phyloP scores from a whole-genome alignment of 2,113 vertebrate genomes.

The Engystomops pustulosus region DNA sequence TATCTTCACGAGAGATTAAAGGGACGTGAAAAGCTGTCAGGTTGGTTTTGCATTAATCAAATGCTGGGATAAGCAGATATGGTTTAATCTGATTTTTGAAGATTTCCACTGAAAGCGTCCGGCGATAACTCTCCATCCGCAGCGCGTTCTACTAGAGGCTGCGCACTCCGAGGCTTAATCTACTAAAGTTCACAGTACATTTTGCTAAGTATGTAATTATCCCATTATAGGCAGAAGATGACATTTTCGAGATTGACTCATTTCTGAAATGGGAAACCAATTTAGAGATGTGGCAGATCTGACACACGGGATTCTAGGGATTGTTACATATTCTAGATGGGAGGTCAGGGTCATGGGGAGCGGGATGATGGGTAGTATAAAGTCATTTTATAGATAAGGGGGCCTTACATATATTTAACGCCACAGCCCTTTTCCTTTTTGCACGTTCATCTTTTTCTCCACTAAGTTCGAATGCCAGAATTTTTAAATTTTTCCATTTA shows the following conservation, averaged over 20 bases:
- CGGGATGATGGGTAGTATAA: too few relatives aligned
- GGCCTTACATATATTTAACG: too few relatives aligned
- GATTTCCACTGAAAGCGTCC: not conserved
- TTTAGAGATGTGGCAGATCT: not conserved
- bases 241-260: not conserved
- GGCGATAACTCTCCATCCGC: not conserved
- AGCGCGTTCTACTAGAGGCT: not conserved
- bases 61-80: constrained; percentile 22
- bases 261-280: constrained; percentile 1
- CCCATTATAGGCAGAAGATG: constrained; percentile 7
- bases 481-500: too few relatives aligned
- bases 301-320: not conserved
- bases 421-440: too few relatives aligned
- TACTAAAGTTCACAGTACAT: constrained; percentile 5
- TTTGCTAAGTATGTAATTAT: constrained; percentile 35
- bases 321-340: not conserved
- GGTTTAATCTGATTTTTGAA: constrained; percentile 36
- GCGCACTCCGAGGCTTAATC: not conserved
- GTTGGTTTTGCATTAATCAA: constrained; percentile 25
- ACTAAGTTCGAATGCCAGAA: too few relatives aligned
- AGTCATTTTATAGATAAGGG: too few relatives aligned
- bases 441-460: too few relatives aligned
- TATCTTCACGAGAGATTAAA: not conserved
- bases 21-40: constrained; percentile 28
- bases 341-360: not conserved